Evolutionary conservation across 2,113 vertebrate genomes (phyloP).

Genomic region (Microtus ochrogaster): DNA sequence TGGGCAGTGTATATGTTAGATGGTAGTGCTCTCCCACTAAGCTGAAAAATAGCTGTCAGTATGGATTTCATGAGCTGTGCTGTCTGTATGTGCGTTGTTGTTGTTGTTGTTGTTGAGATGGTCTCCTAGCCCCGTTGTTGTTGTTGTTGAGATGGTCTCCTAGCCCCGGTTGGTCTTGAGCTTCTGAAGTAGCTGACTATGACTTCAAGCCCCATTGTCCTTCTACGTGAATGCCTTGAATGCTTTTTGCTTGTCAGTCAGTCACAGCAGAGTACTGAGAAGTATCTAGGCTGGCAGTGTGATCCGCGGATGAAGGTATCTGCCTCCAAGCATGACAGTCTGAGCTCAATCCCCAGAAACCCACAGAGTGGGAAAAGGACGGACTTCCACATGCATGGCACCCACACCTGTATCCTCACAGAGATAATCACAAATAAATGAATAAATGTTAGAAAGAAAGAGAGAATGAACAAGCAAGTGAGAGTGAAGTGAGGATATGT

Average conservation of each 20-base stretch:
- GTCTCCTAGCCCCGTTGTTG: not conserved
- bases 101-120: not conserved
- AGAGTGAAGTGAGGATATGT: not conserved
- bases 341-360: no score
- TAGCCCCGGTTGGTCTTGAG: not conserved
- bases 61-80: not conserved
- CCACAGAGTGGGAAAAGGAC: not conserved
- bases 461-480: not conserved
- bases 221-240: not conserved
- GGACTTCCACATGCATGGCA: not conserved
- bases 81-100: not conserved
- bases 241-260: conserved; percentile 33
- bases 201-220: not conserved
- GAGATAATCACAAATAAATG: not conserved
- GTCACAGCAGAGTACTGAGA: conserved; percentile 41
- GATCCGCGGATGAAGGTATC: not conserved
- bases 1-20: not conserved
- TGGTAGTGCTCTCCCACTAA: not conserved
- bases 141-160: not conserved
- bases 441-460: not conserved
- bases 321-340: not conserved
- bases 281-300: not conserved
- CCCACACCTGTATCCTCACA: not conserved
- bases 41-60: conserved; percentile 10
- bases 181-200: not conserved